Conservation (phyloP, 2,888 invertebrate species). For the Chrysomela aeneicollis region DNA sequence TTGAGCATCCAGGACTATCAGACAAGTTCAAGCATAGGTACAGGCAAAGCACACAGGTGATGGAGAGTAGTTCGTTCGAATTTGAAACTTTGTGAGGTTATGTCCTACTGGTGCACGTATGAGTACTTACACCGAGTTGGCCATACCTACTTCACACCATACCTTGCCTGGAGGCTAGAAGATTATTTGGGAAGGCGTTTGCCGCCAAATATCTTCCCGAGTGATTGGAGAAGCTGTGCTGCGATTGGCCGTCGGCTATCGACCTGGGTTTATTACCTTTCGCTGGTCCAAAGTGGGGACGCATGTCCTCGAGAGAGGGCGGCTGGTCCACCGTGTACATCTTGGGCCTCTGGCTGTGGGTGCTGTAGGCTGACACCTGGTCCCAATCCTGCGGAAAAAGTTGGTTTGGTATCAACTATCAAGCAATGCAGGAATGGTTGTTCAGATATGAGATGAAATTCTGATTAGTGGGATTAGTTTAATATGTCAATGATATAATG, state of each 20-base stretch:
- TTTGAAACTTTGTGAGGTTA: neutral
- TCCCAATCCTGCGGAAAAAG: constrained; percentile 75
- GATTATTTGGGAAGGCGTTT: constrained; percentile 74
- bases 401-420: no score
- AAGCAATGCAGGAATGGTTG: no score
- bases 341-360: constrained; percentile 86
- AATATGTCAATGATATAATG: no score
- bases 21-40: no score
- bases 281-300: constrained; percentile 73
- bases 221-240: constrained; percentile 86
- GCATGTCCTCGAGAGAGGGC: constrained; percentile 76
- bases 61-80: neutral
- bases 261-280: constrained; percentile 72
- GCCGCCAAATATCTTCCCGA: constrained; percentile 78
- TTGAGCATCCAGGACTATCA: no score
- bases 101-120: constrained; percentile 7
- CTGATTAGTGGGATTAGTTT: no score
- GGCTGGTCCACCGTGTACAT: constrained; percentile 78
- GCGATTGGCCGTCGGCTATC: constrained; percentile 88
- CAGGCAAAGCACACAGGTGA: neutral
- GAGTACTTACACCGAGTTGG: neutral
- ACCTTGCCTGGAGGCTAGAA: constrained; percentile 78
- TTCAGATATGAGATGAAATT: no score
- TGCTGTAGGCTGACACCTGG: constrained; percentile 90
- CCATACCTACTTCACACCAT: constrained; percentile 31